These are phyloP conservation scores for Miichthys miiuy DNA, from an alignment of 2,797 vertebrate genomes.

Conservation along the genomic window DNA sequence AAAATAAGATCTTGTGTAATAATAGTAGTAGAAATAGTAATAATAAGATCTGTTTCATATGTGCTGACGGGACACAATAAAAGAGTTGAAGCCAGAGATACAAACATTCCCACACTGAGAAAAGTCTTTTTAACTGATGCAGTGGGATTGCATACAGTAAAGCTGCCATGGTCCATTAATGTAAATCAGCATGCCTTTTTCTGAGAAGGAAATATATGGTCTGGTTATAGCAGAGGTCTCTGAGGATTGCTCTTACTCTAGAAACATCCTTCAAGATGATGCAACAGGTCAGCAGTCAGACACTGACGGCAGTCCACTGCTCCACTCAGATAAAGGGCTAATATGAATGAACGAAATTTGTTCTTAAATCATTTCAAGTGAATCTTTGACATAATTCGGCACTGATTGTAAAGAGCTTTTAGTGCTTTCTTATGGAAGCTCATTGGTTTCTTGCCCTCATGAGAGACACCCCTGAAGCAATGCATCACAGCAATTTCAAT, in stretches of 20 bases:
- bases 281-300: conserved; percentile 53
- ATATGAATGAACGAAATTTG: conserved; percentile 30
- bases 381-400: conserved; percentile 37
- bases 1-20: not conserved
- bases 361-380: conserved; percentile 38
- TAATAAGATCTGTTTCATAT: conserved; percentile 31
- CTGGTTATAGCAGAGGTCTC: conserved; percentile 63
- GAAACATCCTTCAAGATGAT: conserved; percentile 56
- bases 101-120: conserved; percentile 58
- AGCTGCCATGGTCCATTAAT: conserved; percentile 79
- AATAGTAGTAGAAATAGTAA: too few species aligned
- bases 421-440: conserved; percentile 36
- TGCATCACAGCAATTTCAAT: conserved; percentile 57
- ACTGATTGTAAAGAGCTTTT: conserved; percentile 14
- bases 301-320: conserved; percentile 6
- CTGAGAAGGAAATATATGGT: conserved; percentile 71
- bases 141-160: conserved; percentile 72
- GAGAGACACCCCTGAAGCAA: conserved; percentile 51
- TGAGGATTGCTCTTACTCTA: conserved; percentile 50
- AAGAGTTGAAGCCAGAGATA: conserved; percentile 31
- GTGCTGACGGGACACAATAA: conserved; percentile 47
- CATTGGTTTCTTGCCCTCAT: conserved; percentile 28
- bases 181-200: conserved; percentile 78
- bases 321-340: conserved; percentile 13
- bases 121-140: conserved; percentile 78